Base-by-base conservation (phyloP, 2,888 invertebrate genomes). In the Spodoptera picta region DNA sequence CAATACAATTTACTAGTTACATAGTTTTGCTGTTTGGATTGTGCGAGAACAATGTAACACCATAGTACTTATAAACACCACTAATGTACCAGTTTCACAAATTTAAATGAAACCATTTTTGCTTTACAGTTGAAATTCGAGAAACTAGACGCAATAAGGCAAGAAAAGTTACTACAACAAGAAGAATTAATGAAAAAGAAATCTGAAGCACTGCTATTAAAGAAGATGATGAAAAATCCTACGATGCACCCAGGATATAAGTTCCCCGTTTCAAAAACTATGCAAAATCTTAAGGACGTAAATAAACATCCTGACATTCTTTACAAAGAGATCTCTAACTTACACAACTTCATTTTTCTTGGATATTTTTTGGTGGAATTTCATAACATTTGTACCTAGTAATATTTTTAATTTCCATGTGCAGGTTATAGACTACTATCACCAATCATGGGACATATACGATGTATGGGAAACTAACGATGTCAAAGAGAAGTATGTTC, bases 141-240 rank as follows among this genome's bases (percentile, higher is more conserved):
- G 60, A 84, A 87, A 72, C 24, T 77, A 54, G 83, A 81, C 75
- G 86, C 83, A 1, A 87, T 88, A 69, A 77, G 66, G 44, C 85
- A 87, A 80, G 69, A 75, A 52, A 72, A 74, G 42, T 69, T 69
- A 44, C 47, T 70, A 2, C 91, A 87, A 68, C 87, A 69, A 65
- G 83, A 85, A 75, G 82, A 86, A 58, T 62, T 79, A 24, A 75
- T 75, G 61, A 87, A 85, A 53, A 73, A 82, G 49, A 91, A 85
- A 53, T 43, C 74, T 43, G 85, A 92, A 69, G 84, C 82, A 36
- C 68, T 75, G 2, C 55, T 90, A 5, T 53, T 86, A n/a, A 83
- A 78, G 60, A 93, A 92, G 67, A 83, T 91, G 53, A 89, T 90
- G 90, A 92, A 89, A 73, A 90, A 91, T 58, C 92, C 92, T 23